These are phyloP conservation scores for Frieseomelitta varia DNA, from an alignment of 1,140 invertebrate species.

Conservation along the genomic window DNA sequence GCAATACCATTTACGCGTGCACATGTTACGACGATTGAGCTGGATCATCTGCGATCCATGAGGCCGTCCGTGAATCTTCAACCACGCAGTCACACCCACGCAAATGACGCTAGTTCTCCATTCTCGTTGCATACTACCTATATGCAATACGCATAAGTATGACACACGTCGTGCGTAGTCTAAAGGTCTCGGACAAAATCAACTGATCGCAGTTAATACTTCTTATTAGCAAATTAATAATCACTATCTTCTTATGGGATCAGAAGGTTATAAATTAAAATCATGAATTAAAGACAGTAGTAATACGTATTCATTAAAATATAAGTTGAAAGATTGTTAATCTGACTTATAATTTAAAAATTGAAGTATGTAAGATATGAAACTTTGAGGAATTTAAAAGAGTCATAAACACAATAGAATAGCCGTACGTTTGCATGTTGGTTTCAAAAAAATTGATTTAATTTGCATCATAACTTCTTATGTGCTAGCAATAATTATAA, in stretches of 20 bases:
- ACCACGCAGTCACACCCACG: slow-evolving; percentile 44
- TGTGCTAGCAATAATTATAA: too few species aligned
- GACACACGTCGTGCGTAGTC: background rate
- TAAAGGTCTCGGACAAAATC: background rate
- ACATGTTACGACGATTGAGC: slow-evolving; percentile 18
- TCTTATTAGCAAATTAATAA: background rate
- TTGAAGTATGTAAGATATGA: background rate
- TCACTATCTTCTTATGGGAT: too few species aligned
- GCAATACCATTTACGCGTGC: slow-evolving; percentile 22
- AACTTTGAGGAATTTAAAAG: too few species aligned
- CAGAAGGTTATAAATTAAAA: background rate
- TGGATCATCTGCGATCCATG: slow-evolving; percentile 35
- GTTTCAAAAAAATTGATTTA: background rate
- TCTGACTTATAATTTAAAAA: background rate
- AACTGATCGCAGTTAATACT: background rate
- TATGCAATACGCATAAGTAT: slow-evolving; percentile 14
- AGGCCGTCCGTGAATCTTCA: slow-evolving; percentile 22
- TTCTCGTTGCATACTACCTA: slow-evolving; percentile 16
- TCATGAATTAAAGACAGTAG: background rate
- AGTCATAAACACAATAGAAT: background rate
- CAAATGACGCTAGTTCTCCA: slow-evolving; percentile 31
- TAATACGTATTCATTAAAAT: background rate
- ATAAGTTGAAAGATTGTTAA: background rate
- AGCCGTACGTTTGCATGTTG: background rate
- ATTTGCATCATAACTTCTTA: background rate